Base-by-base conservation (phyloP, 35 echinoderm and acorn worm genomes). In the Diadema setosum region DNA sequence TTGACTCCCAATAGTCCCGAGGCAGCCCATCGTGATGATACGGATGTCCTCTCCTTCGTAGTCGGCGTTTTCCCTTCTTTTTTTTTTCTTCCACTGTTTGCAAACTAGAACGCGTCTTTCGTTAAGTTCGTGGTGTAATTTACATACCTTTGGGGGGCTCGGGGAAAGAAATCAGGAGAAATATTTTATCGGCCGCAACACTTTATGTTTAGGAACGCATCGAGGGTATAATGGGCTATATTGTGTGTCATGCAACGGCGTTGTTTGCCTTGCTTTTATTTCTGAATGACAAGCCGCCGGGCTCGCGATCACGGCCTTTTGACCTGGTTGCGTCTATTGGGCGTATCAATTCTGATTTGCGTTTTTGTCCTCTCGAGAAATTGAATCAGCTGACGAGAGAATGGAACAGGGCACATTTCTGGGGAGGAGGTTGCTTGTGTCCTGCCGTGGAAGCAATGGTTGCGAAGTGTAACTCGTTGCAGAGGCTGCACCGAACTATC, bases 61-160 rank as follows among this genome's bases (percentile, higher is more conserved):
- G 21, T 42, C 30, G 23, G 39, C 12, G 37, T 67, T 67, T 34
- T 67, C 37, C 37, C 27, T 67, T 33, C 27, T 67, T 67, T n/a
- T 8, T 67, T 33, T 67, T 67, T 18, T 41, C 40, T 42, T 78
- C 37, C 73, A 35, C 44, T 78, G 73, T 78, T 78, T 33, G 29
- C 73, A 78, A 78, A 78, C 73, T 78, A 78, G 73, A 78, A 78
- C 73, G 44, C 30, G 73, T 78, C 73, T 78, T 78, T 78, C 73
- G 40, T 78, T 78, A 78, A 67, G n/a, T 21, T 9, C 24, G 39
- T 21, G 73, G 33, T 78, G 39, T 21, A 44, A 78, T 78, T 78
- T 44, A 44, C 73, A 12, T 78, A 78, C 73, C 73, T 78, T 26
- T 39, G 73, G 73, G 73, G 73, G 27, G 63, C 29, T 67, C 5